phyloP scores from a whole-genome alignment of 2,113 vertebrate genomes.

The Illadopsis cleaveri region DNA sequence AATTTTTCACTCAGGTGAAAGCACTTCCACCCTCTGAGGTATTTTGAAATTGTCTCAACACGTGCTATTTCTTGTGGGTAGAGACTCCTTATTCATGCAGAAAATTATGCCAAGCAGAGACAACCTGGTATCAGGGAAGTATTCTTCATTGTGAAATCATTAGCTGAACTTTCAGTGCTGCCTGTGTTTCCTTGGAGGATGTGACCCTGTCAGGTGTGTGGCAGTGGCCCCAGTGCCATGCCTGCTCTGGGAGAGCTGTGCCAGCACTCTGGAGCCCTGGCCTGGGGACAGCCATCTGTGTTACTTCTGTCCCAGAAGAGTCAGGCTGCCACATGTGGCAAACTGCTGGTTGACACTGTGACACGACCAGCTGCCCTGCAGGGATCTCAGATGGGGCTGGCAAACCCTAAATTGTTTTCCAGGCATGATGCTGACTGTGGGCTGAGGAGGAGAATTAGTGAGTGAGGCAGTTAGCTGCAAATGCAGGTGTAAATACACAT shows the following conservation, averaged over 20 bases:
- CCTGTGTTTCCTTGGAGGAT: not conserved
- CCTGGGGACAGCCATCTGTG: accelerated
- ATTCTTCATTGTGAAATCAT: not conserved
- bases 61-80: not conserved
- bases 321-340: not conserved
- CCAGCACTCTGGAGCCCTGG: not conserved
- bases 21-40: not conserved
- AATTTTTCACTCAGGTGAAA: not conserved
- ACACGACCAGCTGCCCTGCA: not conserved
- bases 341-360: not conserved
- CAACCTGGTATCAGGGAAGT: not conserved
- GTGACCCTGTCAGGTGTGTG: not conserved
- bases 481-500: accelerated
- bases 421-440: not conserved
- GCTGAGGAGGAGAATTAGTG: not conserved
- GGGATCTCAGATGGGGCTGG: not conserved
- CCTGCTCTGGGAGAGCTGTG: not conserved
- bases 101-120: not conserved
- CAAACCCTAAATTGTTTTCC: not conserved
- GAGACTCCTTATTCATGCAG: not conserved
- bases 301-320: not conserved
- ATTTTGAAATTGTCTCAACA: not conserved
- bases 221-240: not conserved
- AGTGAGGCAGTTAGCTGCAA: not conserved
- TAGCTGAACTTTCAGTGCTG: not conserved